Conservation (phyloP, 2,113 vertebrate genomes). For the Pangasianodon hypophthalmus region DNA sequence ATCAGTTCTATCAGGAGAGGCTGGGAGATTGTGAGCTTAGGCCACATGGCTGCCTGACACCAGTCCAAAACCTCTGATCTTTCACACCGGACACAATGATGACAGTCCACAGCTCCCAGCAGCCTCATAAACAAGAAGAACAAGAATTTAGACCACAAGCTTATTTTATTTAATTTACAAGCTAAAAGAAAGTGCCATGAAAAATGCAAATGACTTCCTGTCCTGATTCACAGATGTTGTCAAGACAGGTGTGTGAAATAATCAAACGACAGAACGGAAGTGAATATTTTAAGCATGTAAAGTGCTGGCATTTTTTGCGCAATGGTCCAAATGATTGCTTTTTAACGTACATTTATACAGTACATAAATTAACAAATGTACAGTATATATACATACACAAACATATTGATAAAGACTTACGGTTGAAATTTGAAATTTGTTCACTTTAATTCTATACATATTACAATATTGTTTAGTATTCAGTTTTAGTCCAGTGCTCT, state of each 20-base stretch:
- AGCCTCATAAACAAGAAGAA: not conserved
- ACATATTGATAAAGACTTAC: not conserved
- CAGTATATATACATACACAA: not conserved
- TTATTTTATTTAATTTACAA: not conserved
- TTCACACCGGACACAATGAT: not conserved
- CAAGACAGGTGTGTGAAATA: not conserved
- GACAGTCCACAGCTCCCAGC: not conserved
- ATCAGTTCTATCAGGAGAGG: slow-evolving; percentile 1
- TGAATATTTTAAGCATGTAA: not conserved
- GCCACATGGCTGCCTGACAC: slow-evolving; percentile 2
- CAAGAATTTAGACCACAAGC: not conserved
- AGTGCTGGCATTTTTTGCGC: not conserved
- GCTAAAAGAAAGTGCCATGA: not conserved
- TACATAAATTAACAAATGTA: not conserved
- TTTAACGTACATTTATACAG: not conserved
- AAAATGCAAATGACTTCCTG: not conserved
- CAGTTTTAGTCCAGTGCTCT: not conserved
- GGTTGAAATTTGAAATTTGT: not conserved
- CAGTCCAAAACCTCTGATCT: slow-evolving; percentile 31
- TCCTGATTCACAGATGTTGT: not conserved
- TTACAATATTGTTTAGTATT: not conserved
- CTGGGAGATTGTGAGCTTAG: not conserved
- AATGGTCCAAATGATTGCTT: not conserved
- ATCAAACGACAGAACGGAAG: not conserved
- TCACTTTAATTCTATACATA: not conserved